Evolutionary conservation across 2,113 vertebrate species (phyloP), one percentile per base, ranked within the genome.

Genomic region (Platysteira castanea): DNA sequence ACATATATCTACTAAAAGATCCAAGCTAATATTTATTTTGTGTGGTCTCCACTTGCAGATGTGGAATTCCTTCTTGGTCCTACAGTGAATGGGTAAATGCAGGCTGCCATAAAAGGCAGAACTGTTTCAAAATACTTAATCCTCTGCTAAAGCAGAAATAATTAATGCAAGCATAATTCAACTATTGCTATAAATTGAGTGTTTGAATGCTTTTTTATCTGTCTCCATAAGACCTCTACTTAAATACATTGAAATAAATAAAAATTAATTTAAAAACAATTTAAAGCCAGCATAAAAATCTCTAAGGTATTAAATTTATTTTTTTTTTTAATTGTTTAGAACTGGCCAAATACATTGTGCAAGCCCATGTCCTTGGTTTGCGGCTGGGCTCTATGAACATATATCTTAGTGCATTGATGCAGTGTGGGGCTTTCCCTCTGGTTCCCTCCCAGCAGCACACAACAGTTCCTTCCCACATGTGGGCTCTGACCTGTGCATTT

Each of bases 401-500:
- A 0, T 1, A 17, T 15, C 50, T 47, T 9, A 22, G 35, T 20
- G 28, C 44, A 27, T 2, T 13, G 70, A 37, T 26, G 33, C 20
- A 14, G 4, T 7, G 74, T 3, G 30, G 10, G 2, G 2, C 4
- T 37, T 33, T 16, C 52, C 54, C 30, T 41, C 37, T 20, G 44
- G 22, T 24, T 57, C 41, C 9, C 10, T 19, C 3, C 6, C 64
- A 56, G 39, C 63, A 37, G 30, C 2, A 30, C 26, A 8, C 28
- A 44, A 6, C 0, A 27, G 4, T 11, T 60, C 63, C n/a, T 82
- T 46, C 46, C 24, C 53, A 75, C 24, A 13, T 14, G 6, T 26
- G 68, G 78, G 61, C 39, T 82, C 49, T 54, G 30, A 33, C 59
- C n/a, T 2, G 0, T 7, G 6, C 26, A 14, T 49, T 63, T 60